Evolutionary conservation across 2,113 vertebrate species (phyloP).

Genomic region (Trochalopteron elliotii): DNA sequence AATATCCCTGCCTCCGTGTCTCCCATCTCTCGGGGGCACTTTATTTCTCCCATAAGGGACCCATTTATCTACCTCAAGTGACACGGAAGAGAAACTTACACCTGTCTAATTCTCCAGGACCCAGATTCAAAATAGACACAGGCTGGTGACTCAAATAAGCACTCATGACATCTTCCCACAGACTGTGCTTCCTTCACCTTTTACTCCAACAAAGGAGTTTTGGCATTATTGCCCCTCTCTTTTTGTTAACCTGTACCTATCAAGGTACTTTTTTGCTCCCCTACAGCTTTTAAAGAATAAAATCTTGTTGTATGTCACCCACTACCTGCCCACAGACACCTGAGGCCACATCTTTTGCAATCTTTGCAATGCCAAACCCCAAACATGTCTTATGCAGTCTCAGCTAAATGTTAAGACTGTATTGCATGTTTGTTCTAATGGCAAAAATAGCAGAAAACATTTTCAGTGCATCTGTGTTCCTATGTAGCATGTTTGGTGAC

Average conservation of each 20-base stretch:
- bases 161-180: not conserved
- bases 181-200: not conserved
- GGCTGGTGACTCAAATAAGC: not conserved
- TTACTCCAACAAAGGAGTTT: not conserved
- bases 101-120: not conserved
- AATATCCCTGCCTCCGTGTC: not conserved
- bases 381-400: not conserved
- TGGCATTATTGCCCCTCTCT: not conserved
- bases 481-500: not conserved
- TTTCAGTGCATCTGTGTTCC: not conserved
- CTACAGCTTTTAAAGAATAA: not conserved
- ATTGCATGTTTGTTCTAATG: not conserved
- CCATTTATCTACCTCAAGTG: not conserved
- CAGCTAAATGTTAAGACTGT: not conserved
- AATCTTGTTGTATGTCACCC: not conserved
- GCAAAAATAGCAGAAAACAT: not conserved
- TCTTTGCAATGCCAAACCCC: not conserved
- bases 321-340: not conserved
- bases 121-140: not conserved
- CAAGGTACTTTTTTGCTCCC: not conserved
- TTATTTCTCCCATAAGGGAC: not conserved
- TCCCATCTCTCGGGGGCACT: not conserved
- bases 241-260: not conserved
- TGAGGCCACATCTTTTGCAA: not conserved
- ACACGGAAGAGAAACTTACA: not conserved